Conservation (phyloP, 2,113 vertebrate genomes). For the Hylia prasina region DNA sequence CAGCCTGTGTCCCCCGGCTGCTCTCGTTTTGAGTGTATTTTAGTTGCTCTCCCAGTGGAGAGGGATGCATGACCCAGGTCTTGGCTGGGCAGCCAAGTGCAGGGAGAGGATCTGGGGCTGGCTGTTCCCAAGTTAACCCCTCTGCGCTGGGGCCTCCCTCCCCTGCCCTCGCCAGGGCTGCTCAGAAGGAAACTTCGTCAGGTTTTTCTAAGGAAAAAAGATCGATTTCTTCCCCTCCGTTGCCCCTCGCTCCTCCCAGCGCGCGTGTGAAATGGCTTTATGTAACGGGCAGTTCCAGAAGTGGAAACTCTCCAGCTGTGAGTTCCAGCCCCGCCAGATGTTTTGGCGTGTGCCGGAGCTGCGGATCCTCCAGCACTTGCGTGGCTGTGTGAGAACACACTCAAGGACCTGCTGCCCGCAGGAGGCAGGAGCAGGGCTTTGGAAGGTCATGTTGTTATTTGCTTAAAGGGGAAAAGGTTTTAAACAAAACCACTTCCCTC, state of each 20-base stretch:
- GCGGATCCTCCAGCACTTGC: conserved; percentile 20
- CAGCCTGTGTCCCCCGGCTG: background rate
- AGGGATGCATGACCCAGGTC: background rate
- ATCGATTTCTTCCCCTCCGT: conserved; percentile 26
- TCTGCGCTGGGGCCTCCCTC: background rate
- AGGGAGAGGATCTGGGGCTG: background rate
- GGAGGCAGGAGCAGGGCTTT: conserved; percentile 35
- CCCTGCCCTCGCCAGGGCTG: background rate
- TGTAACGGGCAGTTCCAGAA: conserved; percentile 53
- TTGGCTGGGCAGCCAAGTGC: background rate
- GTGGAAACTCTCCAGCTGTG: conserved; percentile 60
- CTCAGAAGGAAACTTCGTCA: background rate
- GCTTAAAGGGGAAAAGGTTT: background rate
- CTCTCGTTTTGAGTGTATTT: background rate
- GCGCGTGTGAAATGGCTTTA: conserved; percentile 49
- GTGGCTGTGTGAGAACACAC: conserved; percentile 15
- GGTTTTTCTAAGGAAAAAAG: background rate
- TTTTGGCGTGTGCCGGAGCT: conserved; percentile 22
- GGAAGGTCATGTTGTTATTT: conserved; percentile 23
- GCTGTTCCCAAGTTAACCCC: background rate
- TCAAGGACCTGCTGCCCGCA: conserved; percentile 41
- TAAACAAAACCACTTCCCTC: background rate
- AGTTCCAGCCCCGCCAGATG: conserved; percentile 61
- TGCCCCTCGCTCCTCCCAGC: conserved; percentile 52
- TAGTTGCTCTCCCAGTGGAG: background rate